Evolutionary conservation across 2,113 vertebrate genomes (phyloP), one percentile per base, ranked within the genome.

Genomic region (Cynoglossus semilaevis): DNA sequence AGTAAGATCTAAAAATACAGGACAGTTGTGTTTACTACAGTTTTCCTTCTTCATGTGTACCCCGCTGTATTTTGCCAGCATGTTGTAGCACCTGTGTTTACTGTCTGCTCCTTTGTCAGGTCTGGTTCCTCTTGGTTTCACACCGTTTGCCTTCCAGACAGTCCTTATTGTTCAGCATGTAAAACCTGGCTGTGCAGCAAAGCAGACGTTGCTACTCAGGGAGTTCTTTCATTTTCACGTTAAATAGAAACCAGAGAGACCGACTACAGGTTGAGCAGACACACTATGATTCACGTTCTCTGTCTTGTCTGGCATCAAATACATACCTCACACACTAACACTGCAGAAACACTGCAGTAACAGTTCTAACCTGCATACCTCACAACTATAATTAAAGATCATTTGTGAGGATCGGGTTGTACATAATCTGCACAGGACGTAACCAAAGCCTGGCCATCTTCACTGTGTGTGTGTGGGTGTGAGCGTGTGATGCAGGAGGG

Each of bases 371-470:
- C 69, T 78, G 63, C 67, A 83, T 73, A 63, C 70, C 83, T 63
- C 67, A 53, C 70, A 36, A 72, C 41, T 67, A 67, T 87, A 82
- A 89, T 84, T 84, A 84, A 44, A 81, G 77, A 73, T 86, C 57
- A 77, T 79, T 85, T 82, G 77, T 78, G 77, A 61, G 76, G 84
- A 87, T 86, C 73, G 72, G 73, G 83, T 87, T 83, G 55, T 81
- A 68, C 70, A 68, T 87, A 82, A 87, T 85, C 76, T 82, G 70
- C 65, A 76, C 61, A 74, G 75, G 68, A 76, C 67, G 74, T 81
- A 83, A 88, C 80, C 54, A 55, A 80, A 81, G 46, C 67, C 67
- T 17, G 50, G 71, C 16, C 75, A 74, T 80, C 69, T 61, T 67
- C 8, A 9, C 44, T 51, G 7, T 44, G 38, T 67, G 16, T 71